These are phyloP conservation scores for Argya squamiceps DNA, from an alignment of 2,797 vertebrate species.

Conservation along the genomic window DNA sequence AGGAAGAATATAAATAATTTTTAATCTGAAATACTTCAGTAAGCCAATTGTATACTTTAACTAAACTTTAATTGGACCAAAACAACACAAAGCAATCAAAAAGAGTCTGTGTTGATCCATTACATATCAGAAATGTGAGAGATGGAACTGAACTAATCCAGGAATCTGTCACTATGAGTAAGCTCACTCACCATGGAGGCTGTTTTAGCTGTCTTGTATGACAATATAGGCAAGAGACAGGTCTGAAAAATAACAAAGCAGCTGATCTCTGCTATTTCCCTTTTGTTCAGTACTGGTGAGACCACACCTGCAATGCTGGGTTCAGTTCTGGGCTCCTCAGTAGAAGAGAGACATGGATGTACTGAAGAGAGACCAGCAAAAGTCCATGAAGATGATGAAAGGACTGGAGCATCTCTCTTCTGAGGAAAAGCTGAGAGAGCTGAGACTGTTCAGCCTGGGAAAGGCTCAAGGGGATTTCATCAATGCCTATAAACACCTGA, in stretches of 20 bases:
- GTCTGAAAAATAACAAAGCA: neutral
- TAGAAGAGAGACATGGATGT: neutral
- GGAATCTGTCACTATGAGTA: neutral
- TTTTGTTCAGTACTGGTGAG: neutral
- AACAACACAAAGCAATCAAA: neutral
- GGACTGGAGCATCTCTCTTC: neutral
- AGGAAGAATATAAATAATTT: neutral
- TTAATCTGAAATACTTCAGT: neutral
- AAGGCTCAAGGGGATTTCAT: neutral
- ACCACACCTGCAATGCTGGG: neutral
- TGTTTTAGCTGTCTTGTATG: neutral
- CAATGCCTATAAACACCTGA: neutral
- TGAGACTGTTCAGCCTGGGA: neutral
- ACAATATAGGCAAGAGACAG: neutral
- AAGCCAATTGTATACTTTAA: neutral
- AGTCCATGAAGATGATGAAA: neutral
- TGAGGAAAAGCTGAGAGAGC: neutral
- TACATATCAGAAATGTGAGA: neutral
- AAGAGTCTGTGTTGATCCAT: neutral
- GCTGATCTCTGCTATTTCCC: neutral
- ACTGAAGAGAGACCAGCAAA: neutral
- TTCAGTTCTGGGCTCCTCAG: neutral
- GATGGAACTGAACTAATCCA: neutral
- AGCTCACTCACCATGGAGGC: neutral
- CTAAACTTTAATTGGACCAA: neutral